Evolutionary conservation across 1,140 invertebrate species (phyloP).

Genomic region (Batillaria attramentaria): DNA sequence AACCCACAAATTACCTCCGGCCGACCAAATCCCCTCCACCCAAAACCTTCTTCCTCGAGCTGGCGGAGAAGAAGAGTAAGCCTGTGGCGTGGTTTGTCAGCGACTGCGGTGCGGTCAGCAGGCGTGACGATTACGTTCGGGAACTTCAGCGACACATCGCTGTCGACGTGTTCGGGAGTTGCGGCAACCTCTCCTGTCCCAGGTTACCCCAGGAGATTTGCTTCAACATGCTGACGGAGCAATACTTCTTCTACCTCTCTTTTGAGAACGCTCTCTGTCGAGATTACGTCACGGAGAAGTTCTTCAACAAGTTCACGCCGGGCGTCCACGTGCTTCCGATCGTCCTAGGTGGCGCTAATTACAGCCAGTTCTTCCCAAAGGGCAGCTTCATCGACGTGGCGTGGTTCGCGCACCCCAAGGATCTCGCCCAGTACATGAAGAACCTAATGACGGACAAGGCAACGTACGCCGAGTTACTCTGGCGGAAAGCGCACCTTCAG

Average conservation of each 20-base stretch:
- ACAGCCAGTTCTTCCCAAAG: conserved; percentile 66
- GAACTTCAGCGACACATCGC: conserved; percentile 36
- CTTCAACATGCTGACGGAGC: conserved; percentile 71
- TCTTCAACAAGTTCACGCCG: conserved; percentile 66
- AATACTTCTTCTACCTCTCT: conserved; percentile 97
- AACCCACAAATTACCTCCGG: neutral
- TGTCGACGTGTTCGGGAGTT: conserved; percentile 54
- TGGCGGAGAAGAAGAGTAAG: conserved; percentile 38
- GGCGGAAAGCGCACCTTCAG: neutral
- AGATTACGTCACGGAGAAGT: conserved; percentile 72
- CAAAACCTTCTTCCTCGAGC: conserved; percentile 1
- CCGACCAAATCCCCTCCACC: conserved; percentile 1
- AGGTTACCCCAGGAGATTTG: conserved; percentile 74
- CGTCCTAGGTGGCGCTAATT: conserved; percentile 72
- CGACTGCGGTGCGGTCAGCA: conserved; percentile 63
- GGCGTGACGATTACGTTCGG: conserved; percentile 38
- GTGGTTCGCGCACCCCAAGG: conserved; percentile 88
- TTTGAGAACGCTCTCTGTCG: conserved; percentile 76
- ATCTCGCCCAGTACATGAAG: conserved; percentile 87
- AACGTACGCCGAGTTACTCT: conserved; percentile 11
- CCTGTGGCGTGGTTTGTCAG: conserved; percentile 78
- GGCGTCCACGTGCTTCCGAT: conserved; percentile 30
- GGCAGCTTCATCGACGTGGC: conserved; percentile 93
- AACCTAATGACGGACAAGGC: conserved; percentile 60
- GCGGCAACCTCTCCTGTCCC: conserved; percentile 38